Percentiles rank a stretch among this genome's conserved stretches.
These are phyloP conservation scores for Callosobruchus maculatus DNA, from an alignment of 2,888 invertebrate genomes.

Conservation along the genomic window DNA sequence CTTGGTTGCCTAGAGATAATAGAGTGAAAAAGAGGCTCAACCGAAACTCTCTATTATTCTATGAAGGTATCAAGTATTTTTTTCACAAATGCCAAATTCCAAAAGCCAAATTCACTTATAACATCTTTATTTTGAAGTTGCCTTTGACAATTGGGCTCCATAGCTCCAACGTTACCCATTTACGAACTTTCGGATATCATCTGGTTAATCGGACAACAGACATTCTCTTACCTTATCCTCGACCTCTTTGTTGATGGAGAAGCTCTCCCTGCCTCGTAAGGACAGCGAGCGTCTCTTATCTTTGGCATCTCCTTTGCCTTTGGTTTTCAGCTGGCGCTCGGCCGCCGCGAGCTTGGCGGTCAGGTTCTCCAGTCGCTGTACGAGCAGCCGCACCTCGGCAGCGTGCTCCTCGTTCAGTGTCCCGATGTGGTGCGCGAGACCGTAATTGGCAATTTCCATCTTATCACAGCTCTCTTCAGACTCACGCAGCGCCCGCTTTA, in stretches of 20 bases:
- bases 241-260: constrained; percentile 76
- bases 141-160: no score
- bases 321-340: constrained; percentile 77
- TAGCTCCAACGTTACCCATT: no score
- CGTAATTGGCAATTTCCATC: constrained; percentile 74
- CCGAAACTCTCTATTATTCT: no score
- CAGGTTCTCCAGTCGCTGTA: constrained; percentile 77
- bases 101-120: no score
- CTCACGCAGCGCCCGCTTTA: constrained; percentile 76
- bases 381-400: constrained; percentile 76
- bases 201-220: no score
- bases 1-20: no score
- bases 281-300: constrained; percentile 79
- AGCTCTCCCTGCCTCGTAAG: constrained; percentile 60
- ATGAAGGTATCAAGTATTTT: no score
- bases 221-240: constrained; percentile 66
- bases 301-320: constrained; percentile 75
- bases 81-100: no score
- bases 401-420: constrained; percentile 60
- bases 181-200: no score
- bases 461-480: constrained; percentile 78
- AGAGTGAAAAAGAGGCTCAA: no score
- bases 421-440: constrained; percentile 69
- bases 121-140: no score
- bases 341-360: constrained; percentile 76